These are phyloP conservation scores for Sarotherodon lohbergeri DNA, from an alignment of 2,113 vertebrate genomes.

Conservation along the genomic window DNA sequence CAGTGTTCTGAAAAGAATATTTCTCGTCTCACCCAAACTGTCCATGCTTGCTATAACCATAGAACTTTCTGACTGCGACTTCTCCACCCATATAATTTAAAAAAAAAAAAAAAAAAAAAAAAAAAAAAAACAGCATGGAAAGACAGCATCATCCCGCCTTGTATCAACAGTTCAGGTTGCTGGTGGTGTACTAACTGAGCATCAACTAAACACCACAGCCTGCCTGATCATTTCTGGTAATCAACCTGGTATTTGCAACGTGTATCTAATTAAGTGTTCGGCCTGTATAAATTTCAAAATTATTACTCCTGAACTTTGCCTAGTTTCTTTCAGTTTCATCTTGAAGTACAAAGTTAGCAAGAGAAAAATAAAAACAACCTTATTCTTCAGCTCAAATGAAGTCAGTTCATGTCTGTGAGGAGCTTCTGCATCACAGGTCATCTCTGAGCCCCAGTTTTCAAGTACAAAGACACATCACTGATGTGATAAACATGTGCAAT, in stretches of 20 bases:
- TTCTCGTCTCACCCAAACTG: not conserved
- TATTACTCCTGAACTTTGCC: not conserved
- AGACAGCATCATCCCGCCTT: not conserved
- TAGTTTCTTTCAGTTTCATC: not conserved
- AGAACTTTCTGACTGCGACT: not conserved
- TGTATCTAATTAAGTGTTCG: not conserved
- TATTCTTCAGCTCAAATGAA: not conserved
- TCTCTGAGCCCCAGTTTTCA: not conserved
- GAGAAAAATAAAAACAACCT: not conserved
- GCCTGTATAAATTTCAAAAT: not conserved
- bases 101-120: not conserved
- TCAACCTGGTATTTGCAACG: no score
- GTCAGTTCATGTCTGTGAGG: not conserved
- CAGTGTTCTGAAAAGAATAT: not conserved
- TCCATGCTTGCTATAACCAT: not conserved
- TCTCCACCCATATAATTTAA: not conserved
- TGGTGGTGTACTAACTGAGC: not conserved
- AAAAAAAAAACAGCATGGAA: not conserved
- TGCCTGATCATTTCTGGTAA: no score
- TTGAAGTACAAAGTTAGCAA: not conserved
- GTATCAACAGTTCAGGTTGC: not conserved
- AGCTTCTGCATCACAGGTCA: not conserved
- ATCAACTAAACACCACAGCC: no score
- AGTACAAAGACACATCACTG: not conserved
- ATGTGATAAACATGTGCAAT: not conserved